Conservation (phyloP, 2,888 invertebrate genomes). For the Tribolium freemani region DNA sequence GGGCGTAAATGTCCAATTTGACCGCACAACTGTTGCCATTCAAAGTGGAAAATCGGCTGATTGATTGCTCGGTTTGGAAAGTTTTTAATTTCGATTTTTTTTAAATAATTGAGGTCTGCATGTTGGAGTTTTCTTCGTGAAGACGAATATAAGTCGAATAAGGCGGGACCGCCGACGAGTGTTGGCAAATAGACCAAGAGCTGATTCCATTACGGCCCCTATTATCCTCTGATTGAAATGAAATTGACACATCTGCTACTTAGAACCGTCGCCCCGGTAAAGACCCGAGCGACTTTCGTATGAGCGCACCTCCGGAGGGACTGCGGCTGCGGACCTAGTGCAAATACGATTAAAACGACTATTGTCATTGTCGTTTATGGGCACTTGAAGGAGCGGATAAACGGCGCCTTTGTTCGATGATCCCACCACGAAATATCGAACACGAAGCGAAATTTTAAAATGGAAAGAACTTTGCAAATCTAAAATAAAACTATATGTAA, state of each 20-base stretch:
- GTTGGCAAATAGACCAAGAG: slow-evolving; percentile 69
- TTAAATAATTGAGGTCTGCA: slow-evolving; percentile 15
- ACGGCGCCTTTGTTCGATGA: slow-evolving; percentile 26
- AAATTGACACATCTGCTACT: slow-evolving; percentile 70
- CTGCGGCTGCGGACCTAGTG: slow-evolving; percentile 45
- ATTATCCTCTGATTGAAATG: slow-evolving; percentile 69
- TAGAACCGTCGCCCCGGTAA: slow-evolving; percentile 56
- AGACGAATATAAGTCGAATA: slow-evolving; percentile 20
- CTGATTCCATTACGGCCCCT: slow-evolving; percentile 69
- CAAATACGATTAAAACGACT: slow-evolving; percentile 58
- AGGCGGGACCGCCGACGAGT: slow-evolving; percentile 54
- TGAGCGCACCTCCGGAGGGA: slow-evolving; percentile 30
- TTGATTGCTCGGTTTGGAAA: slow-evolving; percentile 32
- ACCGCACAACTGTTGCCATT: slow-evolving; percentile 36
- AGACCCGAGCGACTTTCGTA: slow-evolving; percentile 32
- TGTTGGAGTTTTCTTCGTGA: neutral
- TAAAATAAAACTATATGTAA: too few species aligned
- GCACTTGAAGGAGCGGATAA: slow-evolving; percentile 20
- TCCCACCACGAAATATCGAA: neutral
- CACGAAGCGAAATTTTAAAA: too few species aligned
- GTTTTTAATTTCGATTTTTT: slow-evolving; percentile 4
- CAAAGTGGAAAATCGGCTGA: slow-evolving; percentile 38
- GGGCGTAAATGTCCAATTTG: slow-evolving; percentile 40
- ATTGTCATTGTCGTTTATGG: slow-evolving; percentile 44
- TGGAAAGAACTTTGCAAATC: too few species aligned